Percentiles rank a stretch among this genome's conserved stretches.
Evolutionary conservation across 1,140 invertebrate genomes (phyloP).

Genomic region (roundworm (Caenorhabditis elegans)): WBcel235 BX284605.5:13667001-13667500

Average conservation of each 20-base stretch:
- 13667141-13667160: neutral
- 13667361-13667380: neutral
- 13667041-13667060: neutral
- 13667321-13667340: neutral
- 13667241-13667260: no score
- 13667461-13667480: no score
- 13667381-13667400: neutral
- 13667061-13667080: neutral
- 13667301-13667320: neutral
- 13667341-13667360: neutral
- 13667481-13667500: no score
- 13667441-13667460: no score
- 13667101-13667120: slow-evolving; percentile 21
- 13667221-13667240: neutral
- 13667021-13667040: slow-evolving; percentile 12
- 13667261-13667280: neutral
- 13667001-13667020: neutral
- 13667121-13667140: neutral
- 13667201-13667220: neutral
- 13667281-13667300: neutral
- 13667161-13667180: neutral
- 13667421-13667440: no score
- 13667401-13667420: neutral
- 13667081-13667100: neutral
- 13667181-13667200: neutral